phyloP scores from a whole-genome alignment of 1,140 invertebrate species.

The Atta cephalotes region DNA sequence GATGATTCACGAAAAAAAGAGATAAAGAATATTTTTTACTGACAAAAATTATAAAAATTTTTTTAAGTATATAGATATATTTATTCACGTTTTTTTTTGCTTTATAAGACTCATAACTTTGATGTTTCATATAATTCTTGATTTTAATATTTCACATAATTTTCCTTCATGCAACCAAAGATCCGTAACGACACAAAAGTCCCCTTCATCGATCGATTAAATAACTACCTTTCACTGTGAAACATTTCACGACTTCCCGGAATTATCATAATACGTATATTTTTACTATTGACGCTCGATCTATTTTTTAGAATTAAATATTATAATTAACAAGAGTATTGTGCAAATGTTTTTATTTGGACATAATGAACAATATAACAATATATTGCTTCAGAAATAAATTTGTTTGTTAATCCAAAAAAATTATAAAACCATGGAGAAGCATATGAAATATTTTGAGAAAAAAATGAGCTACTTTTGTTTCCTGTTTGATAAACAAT shows the following conservation, averaged over 20 bases:
- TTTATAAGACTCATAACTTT: not conserved
- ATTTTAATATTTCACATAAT: not conserved
- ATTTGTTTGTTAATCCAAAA: not conserved
- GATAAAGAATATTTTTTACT: not conserved
- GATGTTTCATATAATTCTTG: not conserved
- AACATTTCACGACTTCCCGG: not conserved
- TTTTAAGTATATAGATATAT: not conserved
- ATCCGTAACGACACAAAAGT: not conserved
- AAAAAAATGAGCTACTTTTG: not conserved
- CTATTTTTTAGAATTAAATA: not conserved
- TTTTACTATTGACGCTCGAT: not conserved
- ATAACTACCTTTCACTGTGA: not conserved
- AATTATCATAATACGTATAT: not conserved
- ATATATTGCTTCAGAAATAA: not conserved
- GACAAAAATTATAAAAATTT: not conserved
- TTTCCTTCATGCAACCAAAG: not conserved
- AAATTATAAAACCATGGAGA: not conserved
- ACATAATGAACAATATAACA: not conserved
- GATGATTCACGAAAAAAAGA: not conserved
- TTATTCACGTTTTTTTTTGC: not conserved
- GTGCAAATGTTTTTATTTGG: not conserved
- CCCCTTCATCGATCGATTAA: not conserved
- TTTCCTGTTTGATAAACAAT: not conserved
- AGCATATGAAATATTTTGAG: not conserved
- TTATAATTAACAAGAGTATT: not conserved